These are phyloP conservation scores for Pyrrhia umbra DNA, from an alignment of 2,888 invertebrate genomes.

Conservation along the genomic window DNA sequence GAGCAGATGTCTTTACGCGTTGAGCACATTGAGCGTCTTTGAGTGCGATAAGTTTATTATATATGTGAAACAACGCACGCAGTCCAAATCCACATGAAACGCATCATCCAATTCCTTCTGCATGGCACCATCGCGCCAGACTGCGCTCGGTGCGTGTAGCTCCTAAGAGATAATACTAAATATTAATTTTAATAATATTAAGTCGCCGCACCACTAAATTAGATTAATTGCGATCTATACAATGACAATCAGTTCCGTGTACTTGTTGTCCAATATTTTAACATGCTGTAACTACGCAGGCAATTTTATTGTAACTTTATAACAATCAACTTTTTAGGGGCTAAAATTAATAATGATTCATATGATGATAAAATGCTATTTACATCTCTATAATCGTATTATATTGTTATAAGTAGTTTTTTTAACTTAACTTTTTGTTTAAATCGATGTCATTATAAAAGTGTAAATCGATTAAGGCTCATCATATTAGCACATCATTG, in stretches of 20 bases:
- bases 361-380: slow-evolving; percentile 35
- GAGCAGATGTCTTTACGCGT: slow-evolving; percentile 7
- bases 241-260: slow-evolving; percentile 62
- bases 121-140: slow-evolving; percentile 65
- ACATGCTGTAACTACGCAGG: slow-evolving; percentile 72
- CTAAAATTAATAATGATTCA: slow-evolving; percentile 18
- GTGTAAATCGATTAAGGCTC: slow-evolving; percentile 1
- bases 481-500: slow-evolving; percentile 17
- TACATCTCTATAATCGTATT: slow-evolving; percentile 47
- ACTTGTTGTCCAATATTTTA: slow-evolving; percentile 56
- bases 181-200: slow-evolving; percentile 53
- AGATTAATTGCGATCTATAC: slow-evolving; percentile 58
- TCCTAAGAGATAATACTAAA: slow-evolving; percentile 62
- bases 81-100: slow-evolving; percentile 65
- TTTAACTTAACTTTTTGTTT: not conserved
- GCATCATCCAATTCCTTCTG: slow-evolving; percentile 66
- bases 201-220: slow-evolving; percentile 52
- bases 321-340: slow-evolving; percentile 38
- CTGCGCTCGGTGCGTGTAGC: slow-evolving; percentile 65
- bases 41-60: slow-evolving; percentile 60
- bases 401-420: not conserved
- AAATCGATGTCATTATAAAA: not conserved
- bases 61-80: slow-evolving; percentile 63
- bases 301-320: slow-evolving; percentile 50
- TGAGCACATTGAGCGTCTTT: slow-evolving; percentile 39